Percentiles rank a stretch among this genome's conserved stretches.
These are phyloP conservation scores for Heliocidaris erythrogramma DNA, from an alignment of 35 echinoderm and acorn worm genomes.

Conservation along the genomic window DNA sequence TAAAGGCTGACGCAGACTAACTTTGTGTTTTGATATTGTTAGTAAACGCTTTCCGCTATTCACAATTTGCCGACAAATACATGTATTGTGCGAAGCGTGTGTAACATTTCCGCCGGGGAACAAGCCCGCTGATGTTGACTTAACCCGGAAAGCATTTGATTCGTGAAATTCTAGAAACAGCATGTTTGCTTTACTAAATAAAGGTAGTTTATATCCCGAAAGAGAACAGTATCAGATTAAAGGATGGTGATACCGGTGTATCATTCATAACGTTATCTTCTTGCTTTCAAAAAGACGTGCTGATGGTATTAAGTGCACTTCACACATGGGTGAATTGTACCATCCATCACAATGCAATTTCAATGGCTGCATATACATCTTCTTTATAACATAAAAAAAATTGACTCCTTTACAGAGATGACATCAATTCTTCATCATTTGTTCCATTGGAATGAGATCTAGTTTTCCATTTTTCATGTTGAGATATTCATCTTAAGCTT, in stretches of 20 bases:
- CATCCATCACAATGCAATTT: background rate
- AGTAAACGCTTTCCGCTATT: conserved; percentile 33
- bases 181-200: conserved; percentile 36
- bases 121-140: conserved; percentile 23
- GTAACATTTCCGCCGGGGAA: conserved; percentile 38
- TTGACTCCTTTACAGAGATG: no score
- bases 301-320: background rate
- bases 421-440: no score
- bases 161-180: conserved; percentile 44
- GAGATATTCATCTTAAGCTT: background rate
- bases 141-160: conserved; percentile 48
- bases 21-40: conserved; percentile 29
- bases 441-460: no score
- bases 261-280: background rate
- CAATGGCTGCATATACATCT: background rate
- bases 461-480: background rate
- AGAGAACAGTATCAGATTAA: background rate
- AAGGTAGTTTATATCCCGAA: background rate
- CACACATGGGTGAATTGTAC: background rate
- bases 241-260: background rate
- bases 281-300: background rate
- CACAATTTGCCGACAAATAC: conserved; percentile 33
- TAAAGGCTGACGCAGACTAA: conserved; percentile 13
- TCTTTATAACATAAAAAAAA: background rate
- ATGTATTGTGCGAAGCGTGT: conserved; percentile 17